Evolutionary conservation across 2,888 invertebrate species (phyloP).

Genomic region (Cheiracanthium punctorium): DNA sequence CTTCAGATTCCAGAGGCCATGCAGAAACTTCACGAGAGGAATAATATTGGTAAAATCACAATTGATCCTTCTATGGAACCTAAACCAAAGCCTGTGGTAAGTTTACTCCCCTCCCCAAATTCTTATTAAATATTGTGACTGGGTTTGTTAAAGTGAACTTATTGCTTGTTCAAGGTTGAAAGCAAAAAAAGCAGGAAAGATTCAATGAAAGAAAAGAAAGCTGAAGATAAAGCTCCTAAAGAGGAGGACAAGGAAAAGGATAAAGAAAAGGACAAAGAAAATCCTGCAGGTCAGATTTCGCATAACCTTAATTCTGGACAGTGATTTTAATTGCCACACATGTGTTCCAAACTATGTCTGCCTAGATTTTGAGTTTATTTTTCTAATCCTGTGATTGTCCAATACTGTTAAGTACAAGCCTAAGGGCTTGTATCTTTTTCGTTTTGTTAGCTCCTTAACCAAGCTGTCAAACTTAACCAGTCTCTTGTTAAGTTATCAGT

Average conservation of each 20-base stretch:
- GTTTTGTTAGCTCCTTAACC: no score
- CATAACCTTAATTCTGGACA: no score
- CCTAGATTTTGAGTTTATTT: no score
- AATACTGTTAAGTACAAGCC: no score
- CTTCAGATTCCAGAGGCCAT: slow-evolving; percentile 88
- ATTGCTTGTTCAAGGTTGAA: slow-evolving; percentile 41
- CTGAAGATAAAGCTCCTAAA: slow-evolving; percentile 39
- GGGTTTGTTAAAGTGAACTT: neutral
- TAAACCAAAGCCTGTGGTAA: slow-evolving; percentile 73
- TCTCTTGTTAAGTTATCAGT: no score
- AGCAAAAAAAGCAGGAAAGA: slow-evolving; percentile 55
- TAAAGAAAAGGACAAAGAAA: slow-evolving; percentile 30
- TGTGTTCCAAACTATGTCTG: no score
- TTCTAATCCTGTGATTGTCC: no score
- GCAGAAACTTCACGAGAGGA: slow-evolving; percentile 94
- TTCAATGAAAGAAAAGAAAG: slow-evolving; percentile 57
- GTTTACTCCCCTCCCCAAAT: neutral
- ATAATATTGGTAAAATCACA: slow-evolving; percentile 91
- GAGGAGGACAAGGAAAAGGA: slow-evolving; percentile 32
- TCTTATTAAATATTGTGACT: neutral
- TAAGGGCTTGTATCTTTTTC: no score
- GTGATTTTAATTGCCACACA: no score
- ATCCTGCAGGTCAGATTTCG: slow-evolving; percentile 48
- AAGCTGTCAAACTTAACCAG: no score
- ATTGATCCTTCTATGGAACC: slow-evolving; percentile 82